phyloP scores from a whole-genome alignment of 1,140 invertebrate genomes.

The Scaptomyza montana region DNA sequence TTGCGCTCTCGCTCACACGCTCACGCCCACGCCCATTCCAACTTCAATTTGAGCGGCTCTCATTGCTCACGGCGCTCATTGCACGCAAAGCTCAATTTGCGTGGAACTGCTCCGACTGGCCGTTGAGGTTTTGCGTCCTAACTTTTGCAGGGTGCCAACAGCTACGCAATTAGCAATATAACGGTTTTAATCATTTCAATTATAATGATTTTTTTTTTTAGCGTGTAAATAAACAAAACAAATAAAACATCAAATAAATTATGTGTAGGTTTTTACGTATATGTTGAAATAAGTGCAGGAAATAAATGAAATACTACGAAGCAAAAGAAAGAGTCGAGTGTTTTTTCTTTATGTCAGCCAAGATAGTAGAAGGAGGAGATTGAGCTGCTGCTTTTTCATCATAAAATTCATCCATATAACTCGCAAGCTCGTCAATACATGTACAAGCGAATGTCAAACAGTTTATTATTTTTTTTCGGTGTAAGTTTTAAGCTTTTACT shows the following conservation, averaged over 20 bases:
- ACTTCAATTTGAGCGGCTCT: conserved; percentile 36
- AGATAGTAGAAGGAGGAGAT: not conserved
- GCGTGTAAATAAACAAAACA: conserved; percentile 78
- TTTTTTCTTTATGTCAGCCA: not conserved
- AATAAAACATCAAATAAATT: conserved; percentile 70
- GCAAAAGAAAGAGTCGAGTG: conserved; percentile 28
- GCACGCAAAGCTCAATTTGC: conserved; percentile 78
- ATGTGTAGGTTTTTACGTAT: conserved; percentile 32
- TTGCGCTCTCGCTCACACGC: conserved; percentile 32
- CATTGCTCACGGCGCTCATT: conserved; percentile 48
- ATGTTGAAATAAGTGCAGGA: conserved; percentile 29
- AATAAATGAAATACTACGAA: conserved; percentile 17
- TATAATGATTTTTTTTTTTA: conserved; percentile 27
- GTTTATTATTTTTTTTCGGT: conserved; percentile 13
- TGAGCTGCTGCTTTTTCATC: conserved; percentile 4
- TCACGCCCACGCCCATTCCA: conserved; percentile 35
- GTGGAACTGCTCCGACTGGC: conserved; percentile 82
- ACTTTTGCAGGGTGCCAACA: conserved; percentile 83
- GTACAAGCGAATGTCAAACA: conserved; percentile 13
- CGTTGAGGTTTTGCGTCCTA: conserved; percentile 81
- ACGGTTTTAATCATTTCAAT: conserved; percentile 44
- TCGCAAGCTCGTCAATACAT: not conserved
- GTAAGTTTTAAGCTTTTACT: conserved; percentile 59
- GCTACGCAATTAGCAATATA: conserved; percentile 60
- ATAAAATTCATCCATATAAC: too few species aligned